Conservation (phyloP, 2,888 invertebrate species). For the Athetis lepigone region DNA sequence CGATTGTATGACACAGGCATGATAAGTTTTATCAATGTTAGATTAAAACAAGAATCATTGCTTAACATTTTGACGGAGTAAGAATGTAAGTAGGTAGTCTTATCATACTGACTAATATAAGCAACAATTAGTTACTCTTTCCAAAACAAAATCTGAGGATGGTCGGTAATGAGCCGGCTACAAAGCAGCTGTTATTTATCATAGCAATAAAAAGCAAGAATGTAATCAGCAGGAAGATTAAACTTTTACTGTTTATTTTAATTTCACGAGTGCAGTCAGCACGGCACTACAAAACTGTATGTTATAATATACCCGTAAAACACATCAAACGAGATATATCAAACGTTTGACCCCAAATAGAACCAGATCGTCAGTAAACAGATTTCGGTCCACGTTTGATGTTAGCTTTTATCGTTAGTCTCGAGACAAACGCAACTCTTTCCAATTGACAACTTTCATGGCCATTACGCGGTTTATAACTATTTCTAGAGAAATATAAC, state of each 20-base stretch:
- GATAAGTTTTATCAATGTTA: constrained; percentile 53
- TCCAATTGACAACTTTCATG: constrained; percentile 75
- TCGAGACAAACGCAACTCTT: constrained; percentile 69
- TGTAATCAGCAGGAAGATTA: constrained; percentile 41
- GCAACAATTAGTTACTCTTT: constrained; percentile 7
- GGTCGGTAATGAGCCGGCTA: constrained; percentile 3
- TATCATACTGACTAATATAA: background rate
- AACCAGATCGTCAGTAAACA: constrained; percentile 80
- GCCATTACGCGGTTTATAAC: constrained; percentile 62
- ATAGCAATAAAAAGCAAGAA: constrained; percentile 24
- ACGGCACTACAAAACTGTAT: constrained; percentile 56
- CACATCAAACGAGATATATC: constrained; percentile 84
- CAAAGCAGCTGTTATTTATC: constrained; percentile 35
- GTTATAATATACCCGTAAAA: constrained; percentile 73
- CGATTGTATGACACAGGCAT: constrained; percentile 33
- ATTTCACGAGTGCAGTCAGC: constrained; percentile 41
- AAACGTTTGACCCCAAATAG: constrained; percentile 83
- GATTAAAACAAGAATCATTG: constrained; percentile 50
- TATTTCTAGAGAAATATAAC: constrained; percentile 37
- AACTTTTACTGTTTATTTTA: constrained; percentile 42
- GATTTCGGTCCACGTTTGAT: constrained; percentile 77
- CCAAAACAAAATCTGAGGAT: constrained; percentile 21
- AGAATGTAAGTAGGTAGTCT: constrained; percentile 2
- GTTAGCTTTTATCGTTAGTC: constrained; percentile 77
- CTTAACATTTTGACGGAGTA: constrained; percentile 32